Evolutionary conservation across 2,797 vertebrate species (phyloP).

Genomic region (Scolopax bukidnonensis): DNA sequence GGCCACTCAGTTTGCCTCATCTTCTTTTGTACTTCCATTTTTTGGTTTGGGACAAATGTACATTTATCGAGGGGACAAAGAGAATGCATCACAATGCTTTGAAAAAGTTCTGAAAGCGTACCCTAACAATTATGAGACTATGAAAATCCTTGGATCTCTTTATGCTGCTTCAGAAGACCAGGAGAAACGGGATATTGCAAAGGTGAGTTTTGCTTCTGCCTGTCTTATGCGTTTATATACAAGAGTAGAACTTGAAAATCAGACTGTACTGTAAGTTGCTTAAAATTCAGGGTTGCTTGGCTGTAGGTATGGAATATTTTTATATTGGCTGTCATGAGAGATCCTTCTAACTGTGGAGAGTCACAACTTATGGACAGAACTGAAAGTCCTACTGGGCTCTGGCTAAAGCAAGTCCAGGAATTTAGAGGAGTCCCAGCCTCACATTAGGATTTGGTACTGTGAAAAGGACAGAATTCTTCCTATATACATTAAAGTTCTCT

Average conservation of each 20-base stretch:
- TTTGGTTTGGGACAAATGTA: slow-evolving; percentile 99
- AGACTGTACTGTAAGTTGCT: not conserved
- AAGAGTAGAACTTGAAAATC: not conserved
- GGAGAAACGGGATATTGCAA: slow-evolving; percentile 97
- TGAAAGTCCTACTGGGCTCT: not conserved
- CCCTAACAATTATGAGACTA: slow-evolving; percentile 99
- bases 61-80: slow-evolving; percentile 96
- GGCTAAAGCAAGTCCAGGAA: not conserved
- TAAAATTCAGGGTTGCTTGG: not conserved
- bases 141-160: slow-evolving; percentile 98
- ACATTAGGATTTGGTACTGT: not conserved
- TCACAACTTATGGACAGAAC: not conserved
- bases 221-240: rapidly evolving
- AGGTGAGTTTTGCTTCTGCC: slow-evolving; percentile 76
- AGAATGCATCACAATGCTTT: slow-evolving; percentile 98
- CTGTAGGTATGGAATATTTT: not conserved
- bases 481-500: not conserved
- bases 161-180: slow-evolving; percentile 98
- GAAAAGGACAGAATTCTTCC: not conserved
- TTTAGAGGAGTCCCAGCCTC: not conserved
- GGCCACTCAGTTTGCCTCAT: slow-evolving; percentile 97
- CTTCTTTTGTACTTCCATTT: slow-evolving; percentile 96
- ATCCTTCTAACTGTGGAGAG: not conserved
- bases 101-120: slow-evolving; percentile 99
- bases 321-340: not conserved